Conservation (phyloP, 2,113 vertebrate species). For the Chitala chitala region DNA sequence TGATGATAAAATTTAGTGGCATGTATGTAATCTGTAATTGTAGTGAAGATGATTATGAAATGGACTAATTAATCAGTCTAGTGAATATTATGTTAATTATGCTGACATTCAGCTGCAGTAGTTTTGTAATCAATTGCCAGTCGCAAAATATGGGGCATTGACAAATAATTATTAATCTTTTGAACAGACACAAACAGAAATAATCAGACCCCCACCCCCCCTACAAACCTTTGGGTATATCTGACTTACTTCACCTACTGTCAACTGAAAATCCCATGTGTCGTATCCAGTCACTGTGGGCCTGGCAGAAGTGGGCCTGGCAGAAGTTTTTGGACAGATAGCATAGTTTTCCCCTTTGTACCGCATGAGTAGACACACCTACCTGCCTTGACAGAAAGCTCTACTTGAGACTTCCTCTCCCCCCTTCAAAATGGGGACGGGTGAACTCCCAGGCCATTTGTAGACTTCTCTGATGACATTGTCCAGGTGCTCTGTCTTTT, state of each 20-base stretch:
- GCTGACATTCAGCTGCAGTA: too few relatives aligned
- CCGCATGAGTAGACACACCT: slow-evolving; percentile 16
- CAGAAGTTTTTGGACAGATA: not conserved
- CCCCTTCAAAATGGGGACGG: slow-evolving; percentile 20
- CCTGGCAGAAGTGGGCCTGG: too few relatives aligned
- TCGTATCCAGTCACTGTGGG: not conserved
- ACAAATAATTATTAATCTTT: too few relatives aligned
- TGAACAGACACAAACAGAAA: not conserved
- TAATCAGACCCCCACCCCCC: not conserved
- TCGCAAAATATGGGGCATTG: too few relatives aligned
- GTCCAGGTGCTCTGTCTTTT: slow-evolving; percentile 18
- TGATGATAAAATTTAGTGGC: not conserved
- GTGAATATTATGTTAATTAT: too few relatives aligned
- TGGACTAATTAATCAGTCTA: not conserved
- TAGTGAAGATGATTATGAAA: not conserved
- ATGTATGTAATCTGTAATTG: not conserved
- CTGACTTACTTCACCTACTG: not conserved
- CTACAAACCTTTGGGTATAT: too few relatives aligned
- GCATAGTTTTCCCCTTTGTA: slow-evolving; percentile 9
- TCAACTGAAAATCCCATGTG: not conserved
- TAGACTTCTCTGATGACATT: slow-evolving; percentile 5
- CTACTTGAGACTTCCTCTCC: slow-evolving; percentile 11
- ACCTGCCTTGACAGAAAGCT: slow-evolving; percentile 12
- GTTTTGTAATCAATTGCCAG: too few relatives aligned
- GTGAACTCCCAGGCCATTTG: not conserved